Evolutionary conservation across 2,888 invertebrate genomes (phyloP).

Genomic region (Lasioglossum malachurum): DNA sequence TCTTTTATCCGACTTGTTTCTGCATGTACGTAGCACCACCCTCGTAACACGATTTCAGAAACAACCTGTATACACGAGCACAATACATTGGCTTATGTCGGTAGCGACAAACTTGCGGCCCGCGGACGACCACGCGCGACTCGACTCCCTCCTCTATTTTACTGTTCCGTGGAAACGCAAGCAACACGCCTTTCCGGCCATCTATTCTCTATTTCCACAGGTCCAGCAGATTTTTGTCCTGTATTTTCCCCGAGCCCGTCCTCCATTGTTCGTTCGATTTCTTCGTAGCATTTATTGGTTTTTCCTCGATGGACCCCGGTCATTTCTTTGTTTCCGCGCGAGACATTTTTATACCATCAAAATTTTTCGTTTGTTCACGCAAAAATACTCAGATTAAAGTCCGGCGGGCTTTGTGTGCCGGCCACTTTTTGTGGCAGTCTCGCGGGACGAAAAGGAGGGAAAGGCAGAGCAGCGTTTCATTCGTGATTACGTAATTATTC

Average conservation of each 20-base stretch:
- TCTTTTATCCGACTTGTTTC: neutral
- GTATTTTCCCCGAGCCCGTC: neutral
- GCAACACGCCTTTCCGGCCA: neutral
- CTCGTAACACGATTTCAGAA: neutral
- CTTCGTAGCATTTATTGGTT: neutral
- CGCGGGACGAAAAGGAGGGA: slow-evolving; percentile 10
- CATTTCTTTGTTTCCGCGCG: neutral
- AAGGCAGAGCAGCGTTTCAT: slow-evolving; percentile 39
- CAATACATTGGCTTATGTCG: neutral
- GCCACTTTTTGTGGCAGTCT: slow-evolving; percentile 34
- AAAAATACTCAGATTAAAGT: slow-evolving; percentile 50
- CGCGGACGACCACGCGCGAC: neutral
- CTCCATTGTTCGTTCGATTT: neutral
- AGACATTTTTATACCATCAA: neutral
- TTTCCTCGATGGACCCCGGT: neutral
- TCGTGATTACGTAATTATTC: slow-evolving; percentile 74
- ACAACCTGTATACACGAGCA: neutral
- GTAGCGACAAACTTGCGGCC: neutral
- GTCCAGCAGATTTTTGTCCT: neutral
- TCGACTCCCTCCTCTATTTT: neutral
- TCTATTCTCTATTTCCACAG: neutral
- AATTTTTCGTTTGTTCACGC: neutral
- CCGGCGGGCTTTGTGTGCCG: slow-evolving; percentile 7
- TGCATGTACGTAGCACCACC: too few species aligned
- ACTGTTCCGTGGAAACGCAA: neutral